Evolutionary conservation across 2,888 invertebrate genomes (phyloP), one percentile per base, ranked within the genome.

Genomic region (Rhabditoides inermis): DNA sequence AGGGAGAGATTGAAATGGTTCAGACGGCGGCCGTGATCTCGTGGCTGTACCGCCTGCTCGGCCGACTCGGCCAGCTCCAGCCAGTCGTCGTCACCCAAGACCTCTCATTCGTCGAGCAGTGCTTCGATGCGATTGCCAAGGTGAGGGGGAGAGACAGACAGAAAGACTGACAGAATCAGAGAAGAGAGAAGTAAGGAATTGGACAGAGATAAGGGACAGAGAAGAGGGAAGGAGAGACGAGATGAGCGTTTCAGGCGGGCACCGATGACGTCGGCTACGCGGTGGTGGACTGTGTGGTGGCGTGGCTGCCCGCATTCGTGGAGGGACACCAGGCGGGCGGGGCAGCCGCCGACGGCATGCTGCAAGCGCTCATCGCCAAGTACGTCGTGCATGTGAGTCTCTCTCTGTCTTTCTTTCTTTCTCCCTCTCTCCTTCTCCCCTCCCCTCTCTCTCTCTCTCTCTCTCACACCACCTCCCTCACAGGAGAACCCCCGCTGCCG

Each of bases 271-370:
- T 63, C 3, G 53, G 57, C 0, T 51, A 55, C 23, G 53, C 63
- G 0, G 55, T 63, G 5, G 59, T 60, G 10, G 63, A 64, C 23
- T 65, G 64, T 28, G 56, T 68, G 2, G 58, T 56, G 7, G 48
- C 55, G 10, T 68, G 66, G 65, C 55, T 64, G 20, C 58, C 59
- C 5, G 30, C 58, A 3, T 63, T 63, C 36, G 41, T 44, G 20
- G 30, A 52, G 22, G 18, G 48, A 1, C 37, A 39, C 12, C 22
- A 37, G 2, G 4, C 22, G 22, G 23, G 20, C 3, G 45, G 56
- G 27, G 30, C 39, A 7, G 35, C 47, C 7, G 10, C 49, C 1
- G 28, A 51, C 7, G 37, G 45, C 15, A 41, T 46, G 2, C 53
- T 64, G 26, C 56, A 55, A n/a, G 47, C 45, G 10, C 27, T 57